Percentiles rank a stretch among this genome's conserved stretches.
Conservation (phyloP, 2,888 invertebrate genomes). For the Macropis europaea region DNA sequence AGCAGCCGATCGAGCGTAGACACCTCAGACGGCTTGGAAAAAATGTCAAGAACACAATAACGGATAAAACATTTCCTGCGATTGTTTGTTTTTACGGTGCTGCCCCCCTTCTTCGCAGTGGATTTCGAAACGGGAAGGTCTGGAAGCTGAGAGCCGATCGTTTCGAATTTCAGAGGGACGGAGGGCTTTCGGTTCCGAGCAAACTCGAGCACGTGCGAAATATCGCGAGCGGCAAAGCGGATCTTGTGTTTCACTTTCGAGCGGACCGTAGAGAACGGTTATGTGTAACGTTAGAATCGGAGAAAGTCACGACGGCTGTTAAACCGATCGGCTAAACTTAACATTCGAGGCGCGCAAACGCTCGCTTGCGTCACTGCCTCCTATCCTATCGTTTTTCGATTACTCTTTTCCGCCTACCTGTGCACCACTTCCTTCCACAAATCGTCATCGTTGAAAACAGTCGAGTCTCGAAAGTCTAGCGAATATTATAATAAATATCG, state of each 20-base stretch:
- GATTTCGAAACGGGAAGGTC: no score
- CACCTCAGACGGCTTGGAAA: no score
- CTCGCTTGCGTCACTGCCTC: conserved; percentile 45
- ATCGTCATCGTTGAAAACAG: no score
- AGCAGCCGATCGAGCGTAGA: no score
- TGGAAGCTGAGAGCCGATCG: no score
- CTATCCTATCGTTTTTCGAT: conserved; percentile 5
- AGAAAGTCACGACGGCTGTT: conserved; percentile 63
- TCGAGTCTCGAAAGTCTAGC: no score
- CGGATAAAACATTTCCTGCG: no score
- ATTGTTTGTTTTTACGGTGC: no score
- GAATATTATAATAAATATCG: no score
- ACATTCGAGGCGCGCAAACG: conserved; percentile 62
- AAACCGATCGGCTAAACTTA: conserved; percentile 71
- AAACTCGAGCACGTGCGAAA: conserved; percentile 31
- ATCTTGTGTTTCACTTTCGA: conserved; percentile 76
- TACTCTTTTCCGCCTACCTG: conserved; percentile 5
- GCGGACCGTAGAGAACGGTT: conserved; percentile 51
- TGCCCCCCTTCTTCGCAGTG: no score
- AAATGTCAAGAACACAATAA: no score
- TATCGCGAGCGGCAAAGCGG: conserved; percentile 39
- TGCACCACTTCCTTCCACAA: no score
- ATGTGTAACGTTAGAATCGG: conserved; percentile 74
- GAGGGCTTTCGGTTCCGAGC: conserved; percentile 53
- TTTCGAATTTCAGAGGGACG: conserved; percentile 10